A percentile compares a stretch with the other conserved stretches of the same genome.
phyloP scores from a whole-genome alignment of 2,888 invertebrate species.

The Auanema sp. region DNA sequence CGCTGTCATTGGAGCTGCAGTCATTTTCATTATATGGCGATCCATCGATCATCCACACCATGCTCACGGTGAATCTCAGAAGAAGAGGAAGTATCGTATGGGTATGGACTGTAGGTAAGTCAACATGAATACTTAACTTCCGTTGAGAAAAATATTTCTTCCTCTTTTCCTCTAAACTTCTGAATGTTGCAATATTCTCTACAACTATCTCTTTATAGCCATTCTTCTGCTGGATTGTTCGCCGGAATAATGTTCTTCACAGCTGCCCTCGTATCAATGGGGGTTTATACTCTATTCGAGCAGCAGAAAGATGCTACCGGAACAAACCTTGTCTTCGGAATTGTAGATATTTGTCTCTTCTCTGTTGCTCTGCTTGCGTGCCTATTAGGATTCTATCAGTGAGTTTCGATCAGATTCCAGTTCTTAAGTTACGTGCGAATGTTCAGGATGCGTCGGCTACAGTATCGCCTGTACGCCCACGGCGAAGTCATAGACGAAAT shows the following conservation, averaged over 20 bases:
- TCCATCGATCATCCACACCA: slow-evolving; percentile 47
- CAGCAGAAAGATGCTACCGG: slow-evolving; percentile 38
- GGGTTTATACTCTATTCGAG: slow-evolving; percentile 58
- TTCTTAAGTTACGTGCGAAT: not conserved
- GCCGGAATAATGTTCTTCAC: slow-evolving; percentile 60
- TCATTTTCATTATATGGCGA: slow-evolving; percentile 62
- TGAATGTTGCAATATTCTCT: not conserved
- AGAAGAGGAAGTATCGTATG: slow-evolving; percentile 51
- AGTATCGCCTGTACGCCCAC: slow-evolving; percentile 53
- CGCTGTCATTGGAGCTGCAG: slow-evolving; percentile 60
- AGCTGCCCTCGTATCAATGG: slow-evolving; percentile 57
- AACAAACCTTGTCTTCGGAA: slow-evolving; percentile 54
- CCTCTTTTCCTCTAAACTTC: not conserved
- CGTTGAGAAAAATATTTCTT: too few relatives aligned
- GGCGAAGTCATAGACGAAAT: slow-evolving; percentile 62
- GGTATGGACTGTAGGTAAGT: slow-evolving; percentile 59
- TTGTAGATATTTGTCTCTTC: slow-evolving; percentile 58
- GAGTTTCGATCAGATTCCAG: not conserved
- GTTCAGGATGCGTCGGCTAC: slow-evolving; percentile 54
- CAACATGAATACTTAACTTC: not conserved
- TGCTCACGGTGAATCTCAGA: slow-evolving; percentile 19
- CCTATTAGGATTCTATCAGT: slow-evolving; percentile 44
- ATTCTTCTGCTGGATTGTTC: slow-evolving; percentile 59
- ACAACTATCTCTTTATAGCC: slow-evolving; percentile 34
- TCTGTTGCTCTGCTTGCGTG: slow-evolving; percentile 51